These are phyloP conservation scores for Aphyosemion australe DNA, from an alignment of 2,113 vertebrate genomes.

Conservation along the genomic window DNA sequence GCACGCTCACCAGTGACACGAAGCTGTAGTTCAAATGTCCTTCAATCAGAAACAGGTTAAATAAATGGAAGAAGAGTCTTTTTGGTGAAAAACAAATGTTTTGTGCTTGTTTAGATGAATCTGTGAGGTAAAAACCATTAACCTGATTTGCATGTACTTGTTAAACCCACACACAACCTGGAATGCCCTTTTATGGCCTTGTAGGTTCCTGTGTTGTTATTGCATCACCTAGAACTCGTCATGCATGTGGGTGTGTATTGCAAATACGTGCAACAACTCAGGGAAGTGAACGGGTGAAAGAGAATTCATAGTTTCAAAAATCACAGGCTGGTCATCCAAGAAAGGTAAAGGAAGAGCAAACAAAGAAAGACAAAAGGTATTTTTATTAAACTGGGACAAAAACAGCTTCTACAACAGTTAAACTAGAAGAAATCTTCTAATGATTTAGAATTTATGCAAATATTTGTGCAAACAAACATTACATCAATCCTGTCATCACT, in stretches of 20 bases:
- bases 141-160: constrained; percentile 20
- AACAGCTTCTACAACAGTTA: too few relatives aligned
- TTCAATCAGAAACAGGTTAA: background rate
- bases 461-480: background rate
- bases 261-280: constrained; percentile 17
- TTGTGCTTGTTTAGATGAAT: constrained; percentile 13
- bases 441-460: background rate
- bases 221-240: constrained; percentile 22
- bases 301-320: constrained; percentile 23
- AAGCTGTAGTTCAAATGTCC: background rate
- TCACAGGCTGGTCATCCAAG: background rate
- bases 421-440: too few relatives aligned
- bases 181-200: constrained; percentile 3
- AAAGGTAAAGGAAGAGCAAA: background rate
- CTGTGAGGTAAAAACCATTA: constrained; percentile 9
- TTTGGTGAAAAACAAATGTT: background rate
- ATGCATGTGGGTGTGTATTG: constrained; percentile 10
- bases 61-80: background rate
- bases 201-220: constrained; percentile 1
- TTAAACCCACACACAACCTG: constrained; percentile 16
- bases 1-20: constrained; percentile 1
- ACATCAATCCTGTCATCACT: constrained; percentile 1
- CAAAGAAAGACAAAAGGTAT: too few relatives aligned
- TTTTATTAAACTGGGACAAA: too few relatives aligned
- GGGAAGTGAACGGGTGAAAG: background rate